Percentiles rank a stretch among this genome's conserved stretches.
Evolutionary conservation across 1,140 invertebrate genomes (phyloP).

Genomic region (Propsilocerus akamusi): DNA sequence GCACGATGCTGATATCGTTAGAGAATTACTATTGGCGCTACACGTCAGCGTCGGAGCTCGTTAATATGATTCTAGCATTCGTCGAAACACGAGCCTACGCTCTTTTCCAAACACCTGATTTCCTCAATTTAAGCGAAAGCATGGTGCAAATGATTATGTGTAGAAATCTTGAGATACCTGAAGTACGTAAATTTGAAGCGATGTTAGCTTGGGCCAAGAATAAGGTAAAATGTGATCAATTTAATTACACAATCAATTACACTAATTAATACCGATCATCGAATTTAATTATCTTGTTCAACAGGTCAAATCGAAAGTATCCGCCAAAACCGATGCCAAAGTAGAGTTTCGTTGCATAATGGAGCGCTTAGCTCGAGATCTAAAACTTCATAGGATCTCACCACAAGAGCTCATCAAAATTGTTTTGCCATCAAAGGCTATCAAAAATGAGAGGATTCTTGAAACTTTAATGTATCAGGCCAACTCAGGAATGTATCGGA

Average conservation of each 20-base stretch:
- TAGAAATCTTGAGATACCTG: conserved; percentile 63
- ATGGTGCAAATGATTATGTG: conserved; percentile 93
- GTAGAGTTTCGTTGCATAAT: conserved; percentile 82
- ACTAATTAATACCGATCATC: too few species aligned
- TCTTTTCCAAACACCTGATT: conserved; percentile 66
- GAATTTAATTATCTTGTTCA: too few species aligned
- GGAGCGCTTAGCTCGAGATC: conserved; percentile 71
- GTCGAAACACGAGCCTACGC: conserved; percentile 68
- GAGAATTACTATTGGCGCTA: conserved; percentile 94
- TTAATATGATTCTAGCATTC: conserved; percentile 86
- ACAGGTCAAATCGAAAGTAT: conserved; percentile 36
- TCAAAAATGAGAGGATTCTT: conserved; percentile 80
- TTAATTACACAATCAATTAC: background rate
- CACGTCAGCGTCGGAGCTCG: conserved; percentile 78
- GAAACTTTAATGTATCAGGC: conserved; percentile 87
- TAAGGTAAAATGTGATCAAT: conserved; percentile 34
- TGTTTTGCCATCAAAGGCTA: conserved; percentile 80
- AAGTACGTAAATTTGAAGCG: conserved; percentile 84
- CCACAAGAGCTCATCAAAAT: conserved; percentile 85
- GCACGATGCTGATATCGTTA: conserved; percentile 76
- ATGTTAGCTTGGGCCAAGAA: conserved; percentile 79
- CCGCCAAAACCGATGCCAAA: conserved; percentile 61
- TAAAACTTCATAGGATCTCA: conserved; percentile 79
- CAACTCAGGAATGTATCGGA: conserved; percentile 79
- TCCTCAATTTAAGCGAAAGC: conserved; percentile 73